Evolutionary conservation across 2,797 vertebrate genomes (phyloP).

Genomic region (Etheostoma perlongum): DNA sequence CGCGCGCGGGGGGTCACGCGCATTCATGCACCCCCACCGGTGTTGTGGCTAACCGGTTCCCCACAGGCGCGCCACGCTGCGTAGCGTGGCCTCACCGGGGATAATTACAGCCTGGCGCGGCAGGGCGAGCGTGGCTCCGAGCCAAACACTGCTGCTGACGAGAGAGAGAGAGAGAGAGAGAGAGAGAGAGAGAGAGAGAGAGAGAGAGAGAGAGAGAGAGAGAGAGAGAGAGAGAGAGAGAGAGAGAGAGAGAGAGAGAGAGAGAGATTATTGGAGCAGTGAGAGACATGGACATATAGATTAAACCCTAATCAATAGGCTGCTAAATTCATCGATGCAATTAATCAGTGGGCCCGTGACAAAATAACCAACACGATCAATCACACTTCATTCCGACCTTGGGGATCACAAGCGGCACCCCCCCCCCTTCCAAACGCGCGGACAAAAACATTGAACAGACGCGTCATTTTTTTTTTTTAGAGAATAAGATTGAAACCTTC

Average conservation of each 20-base stretch:
- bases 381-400: slow-evolving; percentile 66
- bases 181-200: slow-evolving; percentile 5
- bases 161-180: slow-evolving; percentile 10
- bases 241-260: slow-evolving; percentile 17
- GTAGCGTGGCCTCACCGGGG: slow-evolving; percentile 82
- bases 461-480: slow-evolving; percentile 29
- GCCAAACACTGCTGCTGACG: slow-evolving; percentile 64
- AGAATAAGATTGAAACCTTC: slow-evolving; percentile 77
- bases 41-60: slow-evolving; percentile 80
- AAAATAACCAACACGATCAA: slow-evolving; percentile 63
- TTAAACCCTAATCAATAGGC: slow-evolving; percentile 76
- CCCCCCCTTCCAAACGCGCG: slow-evolving; percentile 8
- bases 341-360: slow-evolving; percentile 67
- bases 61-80: slow-evolving; percentile 81
- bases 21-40: slow-evolving; percentile 36
- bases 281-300: slow-evolving; percentile 71
- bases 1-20: background rate
- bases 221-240: background rate
- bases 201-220: slow-evolving; percentile 19
- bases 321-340: slow-evolving; percentile 75
- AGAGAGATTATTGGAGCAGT: slow-evolving; percentile 64
- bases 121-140: slow-evolving; percentile 75
- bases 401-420: background rate
- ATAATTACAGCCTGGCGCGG: slow-evolving; percentile 83
- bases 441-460: slow-evolving; percentile 39